Percentiles rank a stretch among this genome's conserved stretches.
phyloP scores from a whole-genome alignment of 2,888 invertebrate species.

The Ophion slaviceki region DNA sequence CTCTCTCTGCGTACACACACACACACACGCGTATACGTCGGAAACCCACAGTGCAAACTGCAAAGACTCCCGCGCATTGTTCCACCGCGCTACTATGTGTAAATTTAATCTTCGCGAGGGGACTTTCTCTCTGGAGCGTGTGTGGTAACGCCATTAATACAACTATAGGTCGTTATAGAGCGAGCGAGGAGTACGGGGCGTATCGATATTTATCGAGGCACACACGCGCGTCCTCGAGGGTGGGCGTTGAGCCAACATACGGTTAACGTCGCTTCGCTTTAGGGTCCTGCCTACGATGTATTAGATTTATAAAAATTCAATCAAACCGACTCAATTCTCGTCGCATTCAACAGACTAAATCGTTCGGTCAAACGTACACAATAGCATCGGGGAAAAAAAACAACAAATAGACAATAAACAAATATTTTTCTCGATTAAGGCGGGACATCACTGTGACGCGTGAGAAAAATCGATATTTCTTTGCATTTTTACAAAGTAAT shows the following conservation, averaged over 20 bases:
- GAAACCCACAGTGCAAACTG: constrained; percentile 76
- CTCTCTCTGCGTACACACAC: background rate
- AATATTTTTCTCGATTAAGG: too few species aligned
- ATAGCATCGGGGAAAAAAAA: background rate
- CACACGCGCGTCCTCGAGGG: constrained; percentile 26
- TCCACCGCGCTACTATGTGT: constrained; percentile 82
- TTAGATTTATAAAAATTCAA: constrained; percentile 58
- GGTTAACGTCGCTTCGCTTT: constrained; percentile 35
- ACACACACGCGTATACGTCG: too few species aligned
- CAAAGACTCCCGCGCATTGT: constrained; percentile 74
- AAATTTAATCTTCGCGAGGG: constrained; percentile 81
- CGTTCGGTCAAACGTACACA: background rate
- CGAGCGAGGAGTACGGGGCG: background rate
- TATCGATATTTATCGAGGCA: constrained; percentile 56
- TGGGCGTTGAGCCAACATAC: constrained; percentile 49
- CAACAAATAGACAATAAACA: background rate
- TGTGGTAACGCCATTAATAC: constrained; percentile 21
- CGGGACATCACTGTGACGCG: too few species aligned
- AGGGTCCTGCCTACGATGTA: background rate
- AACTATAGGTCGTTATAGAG: background rate
- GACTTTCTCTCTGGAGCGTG: background rate
- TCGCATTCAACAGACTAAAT: background rate
- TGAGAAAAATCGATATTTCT: too few species aligned
- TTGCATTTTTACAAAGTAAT: too few species aligned
- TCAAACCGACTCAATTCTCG: constrained; percentile 32